Percentiles rank a stretch among this genome's conserved stretches.
phyloP scores from a whole-genome alignment of 2,797 vertebrate species.

The Takifugu rubripes region DNA sequence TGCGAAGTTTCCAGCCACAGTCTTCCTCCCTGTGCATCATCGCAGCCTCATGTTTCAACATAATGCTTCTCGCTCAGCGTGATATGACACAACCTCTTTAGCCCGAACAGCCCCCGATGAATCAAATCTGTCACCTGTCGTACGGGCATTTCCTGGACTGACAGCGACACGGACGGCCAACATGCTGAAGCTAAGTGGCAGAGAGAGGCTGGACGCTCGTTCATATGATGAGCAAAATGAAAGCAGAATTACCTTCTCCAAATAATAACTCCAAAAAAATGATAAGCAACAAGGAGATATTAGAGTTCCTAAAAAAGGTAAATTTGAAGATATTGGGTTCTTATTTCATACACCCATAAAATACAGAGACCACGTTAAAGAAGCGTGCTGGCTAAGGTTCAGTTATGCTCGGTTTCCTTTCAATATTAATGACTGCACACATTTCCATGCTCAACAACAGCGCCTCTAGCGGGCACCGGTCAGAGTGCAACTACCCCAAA shows the following conservation, averaged over 20 bases:
- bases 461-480: too few relatives aligned
- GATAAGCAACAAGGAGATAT: background rate
- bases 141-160: conserved; percentile 51
- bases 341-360: background rate
- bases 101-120: conserved; percentile 49
- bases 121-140: conserved; percentile 69
- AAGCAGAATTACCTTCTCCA: background rate
- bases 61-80: conserved; percentile 37
- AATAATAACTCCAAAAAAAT: background rate
- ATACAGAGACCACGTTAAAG: too few relatives aligned
- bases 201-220: background rate
- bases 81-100: conserved; percentile 51
- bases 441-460: too few relatives aligned
- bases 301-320: too few relatives aligned
- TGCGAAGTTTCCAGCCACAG: conserved; percentile 2
- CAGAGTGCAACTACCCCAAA: too few relatives aligned
- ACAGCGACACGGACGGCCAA: conserved; percentile 52
- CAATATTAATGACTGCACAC: too few relatives aligned
- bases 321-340: background rate
- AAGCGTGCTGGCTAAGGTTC: too few relatives aligned
- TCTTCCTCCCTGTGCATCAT: conserved; percentile 19
- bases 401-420: too few relatives aligned
- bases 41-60: conserved; percentile 30
- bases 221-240: conserved; percentile 5
- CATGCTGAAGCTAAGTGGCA: conserved; percentile 44